phyloP scores from a whole-genome alignment of 2,888 invertebrate species.

The Brachynemurus nebulosus region DNA sequence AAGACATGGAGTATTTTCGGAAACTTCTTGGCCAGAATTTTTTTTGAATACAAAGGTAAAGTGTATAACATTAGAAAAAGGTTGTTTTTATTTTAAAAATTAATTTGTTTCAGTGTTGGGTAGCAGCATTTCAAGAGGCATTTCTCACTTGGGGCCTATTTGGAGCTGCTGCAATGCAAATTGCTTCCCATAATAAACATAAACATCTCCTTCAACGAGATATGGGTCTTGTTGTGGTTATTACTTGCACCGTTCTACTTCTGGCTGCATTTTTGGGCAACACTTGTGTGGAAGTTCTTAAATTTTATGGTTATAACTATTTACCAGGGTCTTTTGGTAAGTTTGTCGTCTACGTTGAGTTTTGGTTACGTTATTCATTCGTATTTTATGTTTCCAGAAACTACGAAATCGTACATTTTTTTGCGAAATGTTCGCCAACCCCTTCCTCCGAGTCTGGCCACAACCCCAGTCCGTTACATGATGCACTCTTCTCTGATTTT shows the following conservation, averaged over 20 bases:
- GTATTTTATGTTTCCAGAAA: conserved; percentile 39
- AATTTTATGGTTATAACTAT: conserved; percentile 58
- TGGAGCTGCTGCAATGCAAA: conserved; percentile 67
- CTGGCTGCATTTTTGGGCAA: conserved; percentile 69
- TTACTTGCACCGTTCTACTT: conserved; percentile 62
- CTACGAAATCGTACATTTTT: conserved; percentile 54
- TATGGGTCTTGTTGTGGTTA: conserved; percentile 49
- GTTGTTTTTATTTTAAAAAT: background rate
- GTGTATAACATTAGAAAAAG: conserved; percentile 17
- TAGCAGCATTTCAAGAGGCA: conserved; percentile 76
- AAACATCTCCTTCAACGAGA: conserved; percentile 49
- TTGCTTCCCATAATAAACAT: conserved; percentile 59
- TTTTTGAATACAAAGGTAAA: conserved; percentile 65
- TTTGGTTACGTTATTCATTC: background rate
- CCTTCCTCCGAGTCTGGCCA: conserved; percentile 42
- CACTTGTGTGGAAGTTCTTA: conserved; percentile 66
- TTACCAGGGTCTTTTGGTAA: conserved; percentile 77
- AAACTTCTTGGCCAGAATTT: conserved; percentile 73
- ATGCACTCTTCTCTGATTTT: conserved; percentile 55
- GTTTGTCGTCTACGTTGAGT: conserved; percentile 20
- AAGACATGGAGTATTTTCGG: conserved; percentile 57
- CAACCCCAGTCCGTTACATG: conserved; percentile 51
- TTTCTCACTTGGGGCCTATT: conserved; percentile 81
- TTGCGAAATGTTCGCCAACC: conserved; percentile 48
- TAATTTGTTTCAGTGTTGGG: conserved; percentile 53